Evolutionary conservation across 2,113 vertebrate species (phyloP).

Genomic region (Stomatorhinus ivindoensis): DNA sequence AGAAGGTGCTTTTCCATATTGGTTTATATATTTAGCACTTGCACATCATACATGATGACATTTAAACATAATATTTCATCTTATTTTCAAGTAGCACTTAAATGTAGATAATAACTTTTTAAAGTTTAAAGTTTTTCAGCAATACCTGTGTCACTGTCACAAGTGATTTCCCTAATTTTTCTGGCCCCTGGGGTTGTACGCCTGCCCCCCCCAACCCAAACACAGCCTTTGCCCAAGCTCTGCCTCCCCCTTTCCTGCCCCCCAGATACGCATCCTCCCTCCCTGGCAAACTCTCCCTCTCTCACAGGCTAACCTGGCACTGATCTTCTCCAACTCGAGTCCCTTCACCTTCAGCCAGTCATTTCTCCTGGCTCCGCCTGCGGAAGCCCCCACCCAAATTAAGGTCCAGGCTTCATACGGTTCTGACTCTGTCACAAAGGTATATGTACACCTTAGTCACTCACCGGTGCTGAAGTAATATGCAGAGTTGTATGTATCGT

Average conservation of each 20-base stretch:
- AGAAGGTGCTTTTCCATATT: not conserved
- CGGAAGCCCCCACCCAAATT: slow-evolving; percentile 21
- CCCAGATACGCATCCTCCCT: slow-evolving; percentile 40
- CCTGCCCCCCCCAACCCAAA: slow-evolving; percentile 27
- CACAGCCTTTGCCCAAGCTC: slow-evolving; percentile 36
- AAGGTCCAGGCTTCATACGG: slow-evolving; percentile 53
- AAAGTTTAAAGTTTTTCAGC: not conserved
- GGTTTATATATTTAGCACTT: not conserved
- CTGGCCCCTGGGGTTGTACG: not conserved
- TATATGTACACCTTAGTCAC: slow-evolving; percentile 19
- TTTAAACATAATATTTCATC: not conserved
- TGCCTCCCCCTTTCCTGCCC: slow-evolving; percentile 45
- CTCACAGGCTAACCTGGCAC: slow-evolving; percentile 48
- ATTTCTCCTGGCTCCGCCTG: slow-evolving; percentile 44
- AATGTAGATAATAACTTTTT: not conserved
- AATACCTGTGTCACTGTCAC: not conserved
- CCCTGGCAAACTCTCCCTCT: slow-evolving; percentile 50
- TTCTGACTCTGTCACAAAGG: slow-evolving; percentile 53
- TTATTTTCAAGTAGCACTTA: not conserved
- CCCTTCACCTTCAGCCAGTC: slow-evolving; percentile 52
- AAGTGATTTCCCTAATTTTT: not conserved
- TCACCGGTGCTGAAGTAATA: not conserved
- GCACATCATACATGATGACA: not conserved
- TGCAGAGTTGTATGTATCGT: too few relatives aligned
- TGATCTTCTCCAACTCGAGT: slow-evolving; percentile 58